Evolutionary conservation across 2,888 invertebrate genomes (phyloP).

Genomic region (Acanthosepion lycidas): DNA sequence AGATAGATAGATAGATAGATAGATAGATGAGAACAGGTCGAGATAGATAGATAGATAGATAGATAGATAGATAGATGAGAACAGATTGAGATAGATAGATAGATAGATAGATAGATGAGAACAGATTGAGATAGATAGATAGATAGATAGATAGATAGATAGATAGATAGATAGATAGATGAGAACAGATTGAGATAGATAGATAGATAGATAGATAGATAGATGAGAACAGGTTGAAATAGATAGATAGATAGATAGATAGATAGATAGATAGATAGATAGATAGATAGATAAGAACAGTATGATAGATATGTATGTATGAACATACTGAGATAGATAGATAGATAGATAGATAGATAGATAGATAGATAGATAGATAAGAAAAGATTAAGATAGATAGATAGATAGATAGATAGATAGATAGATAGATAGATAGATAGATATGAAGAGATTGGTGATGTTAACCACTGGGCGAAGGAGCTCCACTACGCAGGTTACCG

Average conservation of each 20-base stretch:
- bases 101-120: not conserved
- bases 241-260: not conserved
- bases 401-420: not conserved
- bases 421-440: not conserved
- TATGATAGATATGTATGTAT: too few relatives aligned
- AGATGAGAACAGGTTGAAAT: too few relatives aligned
- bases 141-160: not conserved
- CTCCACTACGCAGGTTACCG: too few relatives aligned
- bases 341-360: not conserved
- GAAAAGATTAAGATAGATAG: too few relatives aligned
- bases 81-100: not conserved
- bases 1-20: not conserved
- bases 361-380: too few relatives aligned
- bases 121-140: not conserved
- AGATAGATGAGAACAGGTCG: not conserved
- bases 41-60: too few relatives aligned
- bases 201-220: too few relatives aligned
- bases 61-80: not conserved
- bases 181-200: too few relatives aligned
- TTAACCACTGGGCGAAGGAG: too few relatives aligned
- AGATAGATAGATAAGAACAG: not conserved
- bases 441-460: too few relatives aligned
- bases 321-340: not conserved
- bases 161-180: too few relatives aligned
- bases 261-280: not conserved